Conservation (phyloP, 2,888 invertebrate species). For the Harmothoe impar region DNA sequence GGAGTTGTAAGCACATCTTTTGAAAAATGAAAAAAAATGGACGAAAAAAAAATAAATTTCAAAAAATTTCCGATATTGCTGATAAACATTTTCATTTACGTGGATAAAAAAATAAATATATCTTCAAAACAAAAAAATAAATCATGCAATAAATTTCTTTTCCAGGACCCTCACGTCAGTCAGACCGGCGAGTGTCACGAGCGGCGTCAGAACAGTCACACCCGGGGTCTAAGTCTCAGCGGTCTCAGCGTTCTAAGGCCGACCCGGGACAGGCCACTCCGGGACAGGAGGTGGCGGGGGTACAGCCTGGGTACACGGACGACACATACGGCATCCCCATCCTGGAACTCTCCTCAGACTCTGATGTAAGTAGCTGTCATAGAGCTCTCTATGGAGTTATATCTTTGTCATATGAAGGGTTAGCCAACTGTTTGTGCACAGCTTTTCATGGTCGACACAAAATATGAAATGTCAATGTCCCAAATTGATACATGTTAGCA, state of each 20-base stretch:
- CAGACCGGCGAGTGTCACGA: not conserved
- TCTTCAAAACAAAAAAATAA: too few relatives aligned
- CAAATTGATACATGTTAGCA: too few relatives aligned
- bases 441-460: too few relatives aligned
- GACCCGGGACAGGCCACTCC: not conserved
- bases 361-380: slow-evolving; percentile 56
- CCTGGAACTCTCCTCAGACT: slow-evolving; percentile 72
- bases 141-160: not conserved
- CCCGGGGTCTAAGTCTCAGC: not conserved
- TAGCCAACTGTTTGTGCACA: not conserved
- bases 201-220: slow-evolving; percentile 34
- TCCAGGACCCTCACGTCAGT: not conserved
- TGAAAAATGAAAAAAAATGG: too few relatives aligned
- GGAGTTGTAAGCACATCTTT: too few relatives aligned
- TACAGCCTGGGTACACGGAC: slow-evolving; percentile 64
- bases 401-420: not conserved
- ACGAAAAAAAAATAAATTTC: too few relatives aligned
- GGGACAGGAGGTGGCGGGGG: not conserved
- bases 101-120: too few relatives aligned
- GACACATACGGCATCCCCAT: slow-evolving; percentile 81
- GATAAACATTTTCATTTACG: too few relatives aligned
- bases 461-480: too few relatives aligned
- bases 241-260: slow-evolving; percentile 11
- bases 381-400: not conserved
- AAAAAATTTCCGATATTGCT: too few relatives aligned